Base-by-base conservation (phyloP, 2,888 invertebrate species). In the Platyscelio sp. region DNA sequence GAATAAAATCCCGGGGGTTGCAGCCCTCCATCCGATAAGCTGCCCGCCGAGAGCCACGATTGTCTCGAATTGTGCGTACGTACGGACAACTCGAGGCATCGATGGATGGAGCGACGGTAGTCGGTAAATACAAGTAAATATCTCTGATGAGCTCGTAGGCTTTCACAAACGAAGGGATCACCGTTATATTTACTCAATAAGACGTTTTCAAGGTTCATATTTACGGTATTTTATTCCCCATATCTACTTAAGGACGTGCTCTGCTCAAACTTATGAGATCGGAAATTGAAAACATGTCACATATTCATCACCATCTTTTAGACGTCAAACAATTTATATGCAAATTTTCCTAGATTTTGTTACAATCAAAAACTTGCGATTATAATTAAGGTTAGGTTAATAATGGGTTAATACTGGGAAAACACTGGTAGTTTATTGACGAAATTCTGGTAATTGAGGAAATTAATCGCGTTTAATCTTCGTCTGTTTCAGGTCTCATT, bases 401-500 rank as follows among this genome's bases (percentile, higher is more conserved):
- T n/a, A n/a, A n/a, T n/a, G n/a, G n/a, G n/a, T n/a, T n/a, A n/a
- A n/a, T n/a, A n/a, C n/a, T n/a, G n/a, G n/a, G n/a, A n/a, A n/a
- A n/a, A n/a, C n/a, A n/a, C n/a, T n/a, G n/a, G n/a, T n/a, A n/a
- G n/a, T n/a, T n/a, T n/a, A n/a, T n/a, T n/a, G n/a, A n/a, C n/a
- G n/a, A n/a, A n/a, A n/a, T n/a, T n/a, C n/a, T n/a, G n/a, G n/a
- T n/a, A n/a, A n/a, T n/a, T n/a, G n/a, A n/a, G n/a, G n/a, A n/a
- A n/a, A n/a, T n/a, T n/a, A n/a, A n/a, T n/a, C n/a, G n/a, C n/a
- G n/a, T 22, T 24, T 20, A 24, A 22, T 83, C 71, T 49, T 58
- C n/a, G n/a, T n/a, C n/a, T 89, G 81, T 95, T 96, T 3, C 95
- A 98, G 97, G 96, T 97, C 91, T 96, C 97, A 87, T 95, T 98